Base-by-base conservation (phyloP, 23 tunicate genomes). In the Ciona savignyi region DNA sequence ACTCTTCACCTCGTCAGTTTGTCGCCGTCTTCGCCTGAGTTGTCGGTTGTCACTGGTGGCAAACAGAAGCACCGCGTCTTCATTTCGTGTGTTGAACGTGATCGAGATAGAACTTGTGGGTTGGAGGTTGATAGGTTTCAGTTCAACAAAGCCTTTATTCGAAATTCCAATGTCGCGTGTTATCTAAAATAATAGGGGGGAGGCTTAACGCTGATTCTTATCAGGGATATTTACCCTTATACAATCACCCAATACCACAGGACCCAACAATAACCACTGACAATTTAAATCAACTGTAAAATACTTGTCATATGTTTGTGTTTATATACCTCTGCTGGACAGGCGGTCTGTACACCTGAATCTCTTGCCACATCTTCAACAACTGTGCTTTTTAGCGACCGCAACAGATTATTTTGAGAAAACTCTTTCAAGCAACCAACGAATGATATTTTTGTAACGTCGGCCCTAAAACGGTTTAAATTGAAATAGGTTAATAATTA, bases 371-470 rank as follows among this genome's bases (percentile, higher is more conserved):
- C 87, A 33, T 64, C 68, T 34, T 65, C 76, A 25, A 42, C 26
- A 3, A 71, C 75, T 33, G 73, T 29, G 26, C 74, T n/a, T 26
- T 77, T 77, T 31, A 88, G 72, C 0, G 74, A 32, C 35, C 68
- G 74, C 48, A 32, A 20, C 23, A 25, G 71, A 48, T 72, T 33
- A 32, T 31, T 62, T 32, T 81, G 71, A 22, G 27, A 28, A 34
- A 88, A 82, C 0, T 82, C 87, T n/a, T 72, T 77, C 2, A 88
- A 29, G 34, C 96, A 88, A 1, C 96, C 96, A 62, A 82, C 71
- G 31, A 82, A 88, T 26, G 83, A 76, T 2, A 56, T 62, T 35
- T 51, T 66, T 26, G 81, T 86, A 3, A 82, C 96, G 32, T 34
- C 42, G n/a, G 81, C 33, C 26, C 92, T 85, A 63, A 35, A 72